phyloP scores from a whole-genome alignment of 1,140 invertebrate genomes.

The Caenorhabditis brenneri region DNA sequence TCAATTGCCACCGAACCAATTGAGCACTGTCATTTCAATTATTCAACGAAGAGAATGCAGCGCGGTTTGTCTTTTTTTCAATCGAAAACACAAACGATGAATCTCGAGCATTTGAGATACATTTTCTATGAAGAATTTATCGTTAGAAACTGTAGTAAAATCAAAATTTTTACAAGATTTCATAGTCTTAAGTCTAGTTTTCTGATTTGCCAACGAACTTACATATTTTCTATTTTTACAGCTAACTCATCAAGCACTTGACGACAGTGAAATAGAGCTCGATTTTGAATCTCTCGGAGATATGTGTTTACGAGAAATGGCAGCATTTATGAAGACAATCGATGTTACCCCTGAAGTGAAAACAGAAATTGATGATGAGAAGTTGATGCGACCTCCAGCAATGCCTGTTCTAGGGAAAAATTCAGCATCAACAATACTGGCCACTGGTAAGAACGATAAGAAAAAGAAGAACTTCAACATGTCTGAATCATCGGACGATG shows the following conservation, averaged over 20 bases:
- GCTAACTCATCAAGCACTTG: neutral
- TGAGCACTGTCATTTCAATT: slow-evolving; percentile 1
- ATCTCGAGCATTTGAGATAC: no score
- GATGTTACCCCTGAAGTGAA: neutral
- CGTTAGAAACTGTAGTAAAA: no score
- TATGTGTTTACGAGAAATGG: slow-evolving; percentile 27
- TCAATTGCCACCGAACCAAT: neutral
- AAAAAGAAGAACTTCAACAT: slow-evolving; percentile 25
- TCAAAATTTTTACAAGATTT: no score
- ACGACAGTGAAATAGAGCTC: slow-evolving; percentile 10
- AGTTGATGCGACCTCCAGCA: neutral
- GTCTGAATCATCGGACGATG: slow-evolving; percentile 27
- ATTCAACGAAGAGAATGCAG: neutral
- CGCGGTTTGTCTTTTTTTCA: neutral
- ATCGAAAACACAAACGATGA: neutral
- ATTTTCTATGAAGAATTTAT: no score
- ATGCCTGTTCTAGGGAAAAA: no score
- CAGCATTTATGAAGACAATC: neutral
- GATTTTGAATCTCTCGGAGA: slow-evolving; percentile 29
- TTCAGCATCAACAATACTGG: no score
- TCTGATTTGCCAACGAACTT: no score
- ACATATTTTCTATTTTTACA: no score
- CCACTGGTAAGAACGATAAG: no score
- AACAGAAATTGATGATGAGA: neutral
- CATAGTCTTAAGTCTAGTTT: no score